Base-by-base conservation (phyloP, 2,113 vertebrate genomes). In the Notarius lentiginosus region DNA sequence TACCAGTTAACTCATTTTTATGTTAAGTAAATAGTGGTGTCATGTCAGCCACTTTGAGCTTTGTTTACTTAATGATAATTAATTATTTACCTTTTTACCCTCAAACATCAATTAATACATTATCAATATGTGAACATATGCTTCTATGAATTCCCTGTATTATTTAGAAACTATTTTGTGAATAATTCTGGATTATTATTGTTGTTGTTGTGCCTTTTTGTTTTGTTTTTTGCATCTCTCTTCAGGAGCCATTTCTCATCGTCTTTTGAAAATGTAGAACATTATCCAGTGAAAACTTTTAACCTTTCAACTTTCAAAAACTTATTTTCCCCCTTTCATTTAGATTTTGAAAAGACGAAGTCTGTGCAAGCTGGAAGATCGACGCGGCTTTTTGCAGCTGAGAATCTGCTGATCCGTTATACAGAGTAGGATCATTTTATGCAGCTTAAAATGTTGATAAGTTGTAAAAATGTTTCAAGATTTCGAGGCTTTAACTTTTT, bases 321-420 rank as follows among this genome's bases (percentile, higher is more conserved):
- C 1, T 5, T 72, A 0, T 76, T 61, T 15, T 68, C 24, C 86
- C 88, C 4, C 41, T 4, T 56, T 79, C 10, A 2, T 27, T 2
- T 55, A 94, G 93, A 91, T 53, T 87, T 92, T 51, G 91, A 92
- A 83, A 91, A 90, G 80, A 65, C 92, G 87, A 94, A 91, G 87
- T 76, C 82, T 0, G 14, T 72, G 84, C 87, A 89, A 10, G 65
- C 90, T n/a, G 89, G 87, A 86, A 88, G 91, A 87, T 85, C 85
- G 15, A 66, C 85, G 73, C 88, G 77, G 53, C 84, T 92, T 12
- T n/a, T 91, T 83, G 91, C 88, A 63, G 87, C 91, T 55, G 93
- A 93, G 83, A 93, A 92, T 76, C 66, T 93, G 49, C 85, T 93
- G 1, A 73, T 93, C 80, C 91, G 84, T 24, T 92, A 85, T 86